Evolutionary conservation across 2,888 invertebrate species (phyloP), one percentile per base, ranked within the genome.

Genomic region (Torymus auratus): DNA sequence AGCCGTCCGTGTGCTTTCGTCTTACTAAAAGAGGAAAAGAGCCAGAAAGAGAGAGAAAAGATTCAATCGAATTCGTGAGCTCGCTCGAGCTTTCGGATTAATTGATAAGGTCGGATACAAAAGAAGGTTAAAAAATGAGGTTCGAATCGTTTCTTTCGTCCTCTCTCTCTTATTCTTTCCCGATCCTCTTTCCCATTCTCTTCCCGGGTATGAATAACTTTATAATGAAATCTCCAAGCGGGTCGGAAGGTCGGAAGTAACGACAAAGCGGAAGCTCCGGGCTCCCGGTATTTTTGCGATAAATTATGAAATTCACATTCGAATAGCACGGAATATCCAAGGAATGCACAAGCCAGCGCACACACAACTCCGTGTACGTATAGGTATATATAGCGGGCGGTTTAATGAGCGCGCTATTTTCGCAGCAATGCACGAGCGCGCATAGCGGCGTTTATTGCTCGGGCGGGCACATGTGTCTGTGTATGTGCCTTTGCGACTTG

Each of bases 221-320:
- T 80, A 80, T 80, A 76, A 80, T 80, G 80, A 76, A 80, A 76
- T 67, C 41, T 41, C 80, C 65, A 10, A 62, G 7, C 41, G 41
- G 50, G 15, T 17, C 3, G 64, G 23, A 75, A 58, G 61, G 62
- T 50, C 56, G 61, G 56, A 77, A 70, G 77, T 20, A 70, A 77
- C 53, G 56, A 70, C 53, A 20, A 50, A 69, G 41, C 77, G 77
- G 77, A 77, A 77, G 69, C 64, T 28, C 41, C 11, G 14, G 11
- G 11, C 28, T 41, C 50, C 14, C 13, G 61, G 60, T 67, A 67
- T 77, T 73, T 68, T 78, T 64, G 58, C 70, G 62, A 70, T 73
- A 76, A 79, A 79, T 77, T 76, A 80, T 69, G 82, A 79, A 73
- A 80, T 70, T 77, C 81, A 74, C 73, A 78, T 81, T 78, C 76